A percentile compares a stretch with the other conserved stretches of the same genome.
These are phyloP conservation scores for Coryphaenoides rupestris DNA, from an alignment of 2,113 vertebrate species.

Conservation along the genomic window DNA sequence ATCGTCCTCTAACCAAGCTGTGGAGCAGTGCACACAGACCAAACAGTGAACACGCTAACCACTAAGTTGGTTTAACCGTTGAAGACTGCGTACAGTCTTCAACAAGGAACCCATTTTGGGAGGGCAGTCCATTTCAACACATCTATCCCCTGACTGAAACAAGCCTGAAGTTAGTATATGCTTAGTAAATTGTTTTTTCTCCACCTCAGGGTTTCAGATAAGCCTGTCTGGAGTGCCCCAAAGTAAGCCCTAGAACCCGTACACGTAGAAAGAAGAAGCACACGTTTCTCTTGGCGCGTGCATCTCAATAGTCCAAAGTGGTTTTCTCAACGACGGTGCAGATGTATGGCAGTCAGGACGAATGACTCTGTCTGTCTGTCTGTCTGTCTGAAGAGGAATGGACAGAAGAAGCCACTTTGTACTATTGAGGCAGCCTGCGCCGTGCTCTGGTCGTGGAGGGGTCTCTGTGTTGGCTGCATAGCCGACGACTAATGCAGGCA, in stretches of 20 bases:
- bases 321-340: constrained; percentile 21
- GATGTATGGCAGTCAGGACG: background rate
- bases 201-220: constrained; percentile 76
- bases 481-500: constrained; percentile 40
- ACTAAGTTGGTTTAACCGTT: constrained; percentile 1
- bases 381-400: background rate
- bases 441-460: constrained; percentile 59
- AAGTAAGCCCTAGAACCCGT: constrained; percentile 67
- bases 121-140: constrained; percentile 6
- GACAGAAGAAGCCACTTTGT: constrained; percentile 45
- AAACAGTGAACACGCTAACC: background rate
- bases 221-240: constrained; percentile 74
- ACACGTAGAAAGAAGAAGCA: constrained; percentile 41
- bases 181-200: constrained; percentile 59
- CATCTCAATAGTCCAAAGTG: constrained; percentile 53
- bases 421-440: constrained; percentile 55
- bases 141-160: constrained; percentile 3
- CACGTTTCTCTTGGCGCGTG: constrained; percentile 42
- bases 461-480: constrained; percentile 63
- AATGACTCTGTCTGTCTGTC: background rate
- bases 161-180: constrained; percentile 29
- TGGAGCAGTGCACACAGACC: background rate
- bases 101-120: constrained; percentile 3
- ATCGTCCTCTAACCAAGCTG: background rate
- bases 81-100: constrained; percentile 16